Base-by-base conservation (phyloP, 2,888 invertebrate species). In the Cancer borealis region DNA sequence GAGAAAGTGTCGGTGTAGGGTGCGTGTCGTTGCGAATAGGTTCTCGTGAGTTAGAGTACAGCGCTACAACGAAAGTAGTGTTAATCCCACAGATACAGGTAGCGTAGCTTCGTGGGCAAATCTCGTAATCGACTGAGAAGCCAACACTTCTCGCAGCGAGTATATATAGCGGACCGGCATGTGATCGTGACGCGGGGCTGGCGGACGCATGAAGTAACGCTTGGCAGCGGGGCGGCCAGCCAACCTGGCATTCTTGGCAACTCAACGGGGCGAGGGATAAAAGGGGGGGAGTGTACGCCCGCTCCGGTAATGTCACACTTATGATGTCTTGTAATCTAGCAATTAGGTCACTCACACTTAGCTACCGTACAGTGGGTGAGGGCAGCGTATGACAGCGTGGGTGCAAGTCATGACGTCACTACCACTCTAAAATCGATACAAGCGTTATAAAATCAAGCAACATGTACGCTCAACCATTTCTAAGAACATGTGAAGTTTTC, bases 91-190 rank as follows among this genome's bases (percentile, higher is more conserved):
- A 39, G 84, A 84, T 8, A 39, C 84, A 5, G 26, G n/a, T n/a
- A 84, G 17, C 84, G 84, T 84, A 26, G 30, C 30, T 14, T 39
- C 39, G 3, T 30, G 21, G 47, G 39, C 39, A 92, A 49, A 12
- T 26, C 88, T 45, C 39, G 89, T 92, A 93, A 92, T 91, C 92
- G 92, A 94, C 94, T 94, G 92, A 92, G 94, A 90, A 94, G 92
- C 79, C 3, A 49, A 14, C 6, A 46, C 60, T 84, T 26, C 87
- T 60, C 46, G 89, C 90, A 46, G 66, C 54, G 84, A 21, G 90
- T 94, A 94, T 94, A 94, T 94, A 94, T 94, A 92, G 92, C 46
- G 92, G 91, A 49, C 49, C 91, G 91, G 92, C 92, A 92, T 94
- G 94, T 92, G 92, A 92, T 92, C 79, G 79, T 21, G 49, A 60